Evolutionary conservation across 1,140 invertebrate genomes (phyloP), one percentile per base, ranked within the genome.

Genomic region (Drosophila elegans): DNA sequence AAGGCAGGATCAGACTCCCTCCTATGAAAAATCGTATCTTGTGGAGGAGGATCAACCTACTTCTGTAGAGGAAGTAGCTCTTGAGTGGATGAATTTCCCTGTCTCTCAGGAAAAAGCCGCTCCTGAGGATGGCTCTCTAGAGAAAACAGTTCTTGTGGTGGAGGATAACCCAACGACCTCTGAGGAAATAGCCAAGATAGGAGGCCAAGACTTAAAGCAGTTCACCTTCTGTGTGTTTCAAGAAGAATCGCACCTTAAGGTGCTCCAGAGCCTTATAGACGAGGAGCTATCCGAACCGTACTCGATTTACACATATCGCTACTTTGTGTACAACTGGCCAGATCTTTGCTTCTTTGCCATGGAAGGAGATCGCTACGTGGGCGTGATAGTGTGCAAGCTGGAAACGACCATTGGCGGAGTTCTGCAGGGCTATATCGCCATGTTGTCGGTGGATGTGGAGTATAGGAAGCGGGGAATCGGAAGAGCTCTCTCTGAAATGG

Each of bases 301-400:
- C 94, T 99, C 98, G 62, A 99, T 99, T 93, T 99, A 99, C 93
- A 99, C 99, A n/a, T 99, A 99, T 94, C 96, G 99, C 94, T 99
- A 99, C 95, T 99, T 99, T 94, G 99, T 99, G 93, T 98, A 99
- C 93, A 99, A 99, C 93, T 99, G 99, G 98, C 98, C 98, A 88
- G 97, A 99, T 93, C 94, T 99, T 48, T 99, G 98, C 93, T 98
- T 99, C 93, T 94, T 99, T 93, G 97, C 97, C 67, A 96, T 96
- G 94, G 95, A 97, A 93, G 95, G 94, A 59, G 94, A 95, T 13
- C 95, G 96, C 89, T 98, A 97, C 93, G 96, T 99, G 77, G 98
- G 98, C 92, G 98, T 98, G 83, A 98, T 99, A 92, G 98, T 99
- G 45, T 99, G 98, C 94, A 99, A 99, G 93, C 93, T 99, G 91